These are phyloP conservation scores for Eupithecia inturbata DNA, from an alignment of 2,888 invertebrate species.

Conservation along the genomic window DNA sequence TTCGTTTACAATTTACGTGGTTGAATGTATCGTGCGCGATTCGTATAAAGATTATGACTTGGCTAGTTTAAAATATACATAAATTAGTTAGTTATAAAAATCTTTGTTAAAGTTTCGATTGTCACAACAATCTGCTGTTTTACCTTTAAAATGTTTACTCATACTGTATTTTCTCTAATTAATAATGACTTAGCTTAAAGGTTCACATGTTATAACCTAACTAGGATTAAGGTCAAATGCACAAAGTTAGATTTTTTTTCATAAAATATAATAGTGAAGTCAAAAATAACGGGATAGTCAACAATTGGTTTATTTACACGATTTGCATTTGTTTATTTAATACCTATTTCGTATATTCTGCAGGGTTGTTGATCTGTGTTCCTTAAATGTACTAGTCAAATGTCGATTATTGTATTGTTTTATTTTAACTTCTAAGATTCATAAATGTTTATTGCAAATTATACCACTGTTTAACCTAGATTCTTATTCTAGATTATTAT, in stretches of 20 bases:
- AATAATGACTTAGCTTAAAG: conserved; percentile 36
- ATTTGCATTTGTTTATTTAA: conserved; percentile 48
- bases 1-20: conserved; percentile 42
- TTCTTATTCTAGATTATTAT: conserved; percentile 27
- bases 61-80: conserved; percentile 44
- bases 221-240: conserved; percentile 44
- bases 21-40: conserved; percentile 44
- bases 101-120: conserved; percentile 39
- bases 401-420: conserved; percentile 40
- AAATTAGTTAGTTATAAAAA: conserved; percentile 42
- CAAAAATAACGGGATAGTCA: background rate
- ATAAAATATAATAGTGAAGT: conserved; percentile 24
- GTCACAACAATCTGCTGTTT: conserved; percentile 46
- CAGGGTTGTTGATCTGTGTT: conserved; percentile 70
- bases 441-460: conserved; percentile 7
- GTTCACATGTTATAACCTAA: conserved; percentile 36
- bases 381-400: conserved; percentile 58
- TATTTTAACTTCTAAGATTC: conserved; percentile 10
- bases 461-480: conserved; percentile 7
- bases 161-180: conserved; percentile 46
- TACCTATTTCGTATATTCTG: conserved; percentile 49
- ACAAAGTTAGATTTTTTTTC: conserved; percentile 36
- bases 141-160: conserved; percentile 48
- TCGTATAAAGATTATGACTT: conserved; percentile 41
- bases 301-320: conserved; percentile 28